Evolutionary conservation across 2,113 vertebrate species (phyloP), one percentile per base, ranked within the genome.

Genomic region (Oceanites oceanicus): DNA sequence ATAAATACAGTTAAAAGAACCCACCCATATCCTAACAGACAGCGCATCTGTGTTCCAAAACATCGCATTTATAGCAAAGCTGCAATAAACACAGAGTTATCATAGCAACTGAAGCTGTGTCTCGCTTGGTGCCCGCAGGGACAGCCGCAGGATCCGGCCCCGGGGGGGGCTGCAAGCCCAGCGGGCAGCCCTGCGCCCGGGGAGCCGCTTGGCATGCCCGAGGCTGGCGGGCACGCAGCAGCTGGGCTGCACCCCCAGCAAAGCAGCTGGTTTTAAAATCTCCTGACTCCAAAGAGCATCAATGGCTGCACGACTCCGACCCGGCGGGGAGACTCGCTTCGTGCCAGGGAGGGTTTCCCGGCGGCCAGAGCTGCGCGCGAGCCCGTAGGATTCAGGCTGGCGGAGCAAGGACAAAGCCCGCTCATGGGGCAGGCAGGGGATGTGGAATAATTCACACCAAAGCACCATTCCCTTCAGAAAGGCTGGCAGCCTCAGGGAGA

Each of bases 401-500:
- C 38, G 25, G 7, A 47, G 68, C 76, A 18, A 19, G 12, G 86
- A 42, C 38, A 38, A 71, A 91, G 77, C 36, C 71, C 26, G 84
- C 26, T 25, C 5, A 1, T 0, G 3, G 32, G 5, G 2, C 11
- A 20, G 11, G 47, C 75, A 83, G 87, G 63, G 67, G 86, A 16
- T 11, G 42, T 58, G 70, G 92, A 96, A 70, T 82, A 93, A 91
- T 88, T 94, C 91, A 75, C 86, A 26, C 38, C 50, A 88, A 72
- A 94, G 81, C 80, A 70, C 70, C 81, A 10, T 78, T 94, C 74
- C 62, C 80, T 74, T 86, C 34, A 34, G 93, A 88, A 95, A 92
- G 80, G 86, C 94, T 63, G 61, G 84, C 94, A 88, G 96, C 86
- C 25, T 96, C 63, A 1, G 87, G 95, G 95, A 23, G 59, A 96